phyloP scores from a whole-genome alignment of 2,888 invertebrate genomes.

The Macrophya annulata region DNA sequence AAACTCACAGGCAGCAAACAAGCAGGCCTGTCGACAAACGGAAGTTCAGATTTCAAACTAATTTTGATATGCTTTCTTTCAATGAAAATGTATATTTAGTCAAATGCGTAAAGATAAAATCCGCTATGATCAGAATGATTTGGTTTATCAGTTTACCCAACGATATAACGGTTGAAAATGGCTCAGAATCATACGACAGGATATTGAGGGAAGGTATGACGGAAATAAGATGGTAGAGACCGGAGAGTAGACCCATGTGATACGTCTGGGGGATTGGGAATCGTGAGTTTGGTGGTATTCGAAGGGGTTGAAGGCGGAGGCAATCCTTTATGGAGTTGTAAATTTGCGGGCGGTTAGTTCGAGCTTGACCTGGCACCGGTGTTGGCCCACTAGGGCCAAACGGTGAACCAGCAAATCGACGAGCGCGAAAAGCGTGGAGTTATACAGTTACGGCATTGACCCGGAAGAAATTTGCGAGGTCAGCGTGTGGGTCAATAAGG shows the following conservation, averaged over 20 bases:
- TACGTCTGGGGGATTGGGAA: constrained; percentile 11
- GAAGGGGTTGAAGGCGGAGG: constrained; percentile 24
- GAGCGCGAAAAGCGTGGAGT: constrained; percentile 34
- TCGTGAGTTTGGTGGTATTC: neutral
- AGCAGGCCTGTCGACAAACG: neutral
- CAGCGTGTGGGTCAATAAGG: constrained; percentile 33
- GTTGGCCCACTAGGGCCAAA: constrained; percentile 31
- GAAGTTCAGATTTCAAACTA: neutral
- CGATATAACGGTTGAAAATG: constrained; percentile 6
- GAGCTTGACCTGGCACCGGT: constrained; percentile 48
- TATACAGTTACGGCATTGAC: constrained; percentile 42
- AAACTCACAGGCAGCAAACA: no score
- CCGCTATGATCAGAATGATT: neutral
- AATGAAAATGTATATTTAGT: neutral
- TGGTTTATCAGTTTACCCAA: neutral
- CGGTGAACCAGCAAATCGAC: constrained; percentile 16
- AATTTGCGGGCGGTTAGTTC: constrained; percentile 54
- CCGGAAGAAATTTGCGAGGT: constrained; percentile 34
- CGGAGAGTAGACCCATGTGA: constrained; percentile 47
- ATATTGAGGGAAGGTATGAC: constrained; percentile 44
- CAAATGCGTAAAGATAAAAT: neutral
- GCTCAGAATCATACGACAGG: constrained; percentile 36
- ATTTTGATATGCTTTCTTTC: neutral
- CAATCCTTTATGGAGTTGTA: constrained; percentile 55
- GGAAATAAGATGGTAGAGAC: constrained; percentile 53